phyloP scores from a whole-genome alignment of 2,888 invertebrate species.

The Cepaea hortensis region DNA sequence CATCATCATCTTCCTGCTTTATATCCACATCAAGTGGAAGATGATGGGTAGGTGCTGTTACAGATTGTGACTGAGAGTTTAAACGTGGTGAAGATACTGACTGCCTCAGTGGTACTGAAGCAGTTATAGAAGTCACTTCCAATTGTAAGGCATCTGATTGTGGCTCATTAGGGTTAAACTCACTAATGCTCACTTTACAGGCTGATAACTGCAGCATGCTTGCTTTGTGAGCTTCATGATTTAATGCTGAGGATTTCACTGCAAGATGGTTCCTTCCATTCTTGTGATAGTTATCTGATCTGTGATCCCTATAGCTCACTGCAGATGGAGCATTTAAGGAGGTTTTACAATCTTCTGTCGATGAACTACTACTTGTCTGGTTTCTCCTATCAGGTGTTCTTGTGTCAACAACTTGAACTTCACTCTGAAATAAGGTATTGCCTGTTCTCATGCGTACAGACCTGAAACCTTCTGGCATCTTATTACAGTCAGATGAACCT shows the following conservation, averaged over 20 bases:
- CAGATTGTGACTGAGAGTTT: background rate
- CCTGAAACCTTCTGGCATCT: background rate
- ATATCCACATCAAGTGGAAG: background rate
- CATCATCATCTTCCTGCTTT: slow-evolving; percentile 9
- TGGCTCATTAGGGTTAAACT: slow-evolving; percentile 8
- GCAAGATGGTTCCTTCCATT: background rate
- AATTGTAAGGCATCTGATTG: slow-evolving; percentile 3
- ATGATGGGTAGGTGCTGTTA: background rate
- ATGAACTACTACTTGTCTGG: background rate
- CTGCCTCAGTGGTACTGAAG: background rate
- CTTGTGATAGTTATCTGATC: background rate
- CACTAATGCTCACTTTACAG: slow-evolving; percentile 24
- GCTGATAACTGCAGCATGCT: background rate
- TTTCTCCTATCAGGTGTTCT: no score
- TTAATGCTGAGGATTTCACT: background rate
- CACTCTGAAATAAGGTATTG: background rate
- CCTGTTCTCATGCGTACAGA: background rate
- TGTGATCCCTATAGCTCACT: background rate
- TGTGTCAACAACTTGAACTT: background rate
- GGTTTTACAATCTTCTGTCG: background rate
- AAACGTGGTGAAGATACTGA: slow-evolving; percentile 22
- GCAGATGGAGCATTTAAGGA: background rate
- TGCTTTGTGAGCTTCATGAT: background rate
- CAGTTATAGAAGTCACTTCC: slow-evolving; percentile 12
- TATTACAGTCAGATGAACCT: background rate